Evolutionary conservation across 2,113 vertebrate species (phyloP), one percentile per base, ranked within the genome.

Genomic region (Vulpes ferrilata): DNA sequence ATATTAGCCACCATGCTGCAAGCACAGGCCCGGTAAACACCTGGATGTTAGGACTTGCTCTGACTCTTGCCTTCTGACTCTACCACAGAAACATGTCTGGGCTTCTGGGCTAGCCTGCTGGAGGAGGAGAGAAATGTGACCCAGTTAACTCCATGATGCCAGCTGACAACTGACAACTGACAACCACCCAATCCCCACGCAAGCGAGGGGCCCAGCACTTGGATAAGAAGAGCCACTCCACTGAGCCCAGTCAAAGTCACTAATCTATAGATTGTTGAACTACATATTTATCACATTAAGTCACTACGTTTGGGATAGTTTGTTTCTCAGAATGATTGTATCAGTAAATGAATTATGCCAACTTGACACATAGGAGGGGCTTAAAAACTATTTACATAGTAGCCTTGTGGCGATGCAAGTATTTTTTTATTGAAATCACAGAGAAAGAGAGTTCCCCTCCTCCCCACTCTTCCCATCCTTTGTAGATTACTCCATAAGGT

Each of bases 401-500:
- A 96, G 30, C 3, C 51, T 11, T 96, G 93, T 96, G 38, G 60
- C 25, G 22, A 84, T 64, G 17, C 76, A 93, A 92, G 11, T 86
- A 83, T 83, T 35, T 90, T 88, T 83, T 67, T 59, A 81, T 64
- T 88, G 80, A 71, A 90, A 74, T 83, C 13, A 88, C 25, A 59
- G 53, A 83, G 57, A 59, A 43, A 83, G 57, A 62, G 30, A 90
- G 12, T n/a, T 80, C 25, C 32, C 32, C 35, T n/a, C 78, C 27
- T 64, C 32, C n/a, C 65, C 57, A 35, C 19, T 93, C 30, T 64
- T 48, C 11, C 32, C 35, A 51, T 88, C 35, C 64, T 93, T 57
- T 20, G 51, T 60, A 90, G 7, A 27, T 43, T 25, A 27, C 20
- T 43, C 76, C 80, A 69, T 86, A 38, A 78, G 59, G 57, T 74